Conservation (phyloP, 2,797 vertebrate species). For the Pagetopsis macropterus region DNA sequence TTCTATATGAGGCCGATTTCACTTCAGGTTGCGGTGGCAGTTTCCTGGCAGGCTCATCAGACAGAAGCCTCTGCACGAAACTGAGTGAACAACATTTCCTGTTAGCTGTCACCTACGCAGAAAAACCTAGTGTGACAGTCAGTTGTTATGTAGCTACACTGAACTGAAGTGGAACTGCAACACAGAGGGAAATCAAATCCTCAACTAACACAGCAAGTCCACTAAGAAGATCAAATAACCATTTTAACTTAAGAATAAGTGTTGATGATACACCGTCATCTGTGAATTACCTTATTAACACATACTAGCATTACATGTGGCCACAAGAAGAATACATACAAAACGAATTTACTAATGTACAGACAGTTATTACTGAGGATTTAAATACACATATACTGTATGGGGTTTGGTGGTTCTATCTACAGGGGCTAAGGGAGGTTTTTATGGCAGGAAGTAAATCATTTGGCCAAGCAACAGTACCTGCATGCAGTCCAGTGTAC, state of each 20-base stretch:
- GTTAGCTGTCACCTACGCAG: conserved; percentile 71
- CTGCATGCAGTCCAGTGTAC: conserved; percentile 98
- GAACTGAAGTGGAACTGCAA: conserved; percentile 16
- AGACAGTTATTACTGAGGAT: not conserved
- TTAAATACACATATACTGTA: conserved; percentile 2
- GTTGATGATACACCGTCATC: conserved; percentile 24
- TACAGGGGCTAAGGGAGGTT: conserved; percentile 22
- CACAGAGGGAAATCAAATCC: not conserved
- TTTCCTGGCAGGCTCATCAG: conserved; percentile 78
- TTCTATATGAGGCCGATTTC: conserved; percentile 76
- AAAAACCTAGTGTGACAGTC: conserved; percentile 27
- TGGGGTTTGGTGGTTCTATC: conserved; percentile 22
- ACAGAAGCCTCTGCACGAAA: conserved; percentile 68
- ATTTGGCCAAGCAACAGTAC: conserved; percentile 79
- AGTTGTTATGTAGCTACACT: conserved; percentile 13
- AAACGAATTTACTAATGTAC: not conserved
- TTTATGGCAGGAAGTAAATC: conserved; percentile 13
- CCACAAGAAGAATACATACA: conserved; percentile 7
- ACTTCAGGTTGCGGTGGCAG: conserved; percentile 80
- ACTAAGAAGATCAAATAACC: conserved; percentile 20
- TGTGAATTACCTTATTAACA: conserved; percentile 46
- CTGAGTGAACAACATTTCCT: conserved; percentile 78
- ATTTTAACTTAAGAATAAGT: conserved; percentile 3
- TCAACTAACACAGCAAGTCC: not conserved
- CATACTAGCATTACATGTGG: conserved; percentile 16